Base-by-base conservation (phyloP, 2,113 vertebrate genomes). In the Bombycilla garrulus region DNA sequence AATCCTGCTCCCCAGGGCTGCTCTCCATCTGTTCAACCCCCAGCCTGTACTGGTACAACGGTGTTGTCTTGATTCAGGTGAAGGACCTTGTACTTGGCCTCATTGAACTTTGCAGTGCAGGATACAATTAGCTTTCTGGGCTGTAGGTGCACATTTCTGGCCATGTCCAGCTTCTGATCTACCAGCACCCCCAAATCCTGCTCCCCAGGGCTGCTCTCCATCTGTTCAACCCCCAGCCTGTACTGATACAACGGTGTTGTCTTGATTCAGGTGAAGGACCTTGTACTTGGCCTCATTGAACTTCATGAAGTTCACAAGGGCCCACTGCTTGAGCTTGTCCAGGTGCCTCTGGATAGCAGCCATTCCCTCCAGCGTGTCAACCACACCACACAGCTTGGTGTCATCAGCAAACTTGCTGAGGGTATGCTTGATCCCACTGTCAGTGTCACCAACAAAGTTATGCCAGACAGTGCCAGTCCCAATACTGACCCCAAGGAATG, bases 361-460 rank as follows among this genome's bases (percentile, higher is more conserved):
- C 14, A 22, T 45, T 38, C n/a, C n/a, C 22, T 18, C 14, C 48
- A 33, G 22, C 1, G 1, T 14, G 33, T 36, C 33, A 36, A 36
- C 48, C 33, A 8, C 38, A 33, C 38, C 81, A 72, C 40, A 28
- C 7, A 53, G 22, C 14, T 36, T 2, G 1, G 33, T 17, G 47
- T 22, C 67, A 62, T 11, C 57, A 38, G 38, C 4, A 12, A 33
- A 64, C n/a, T 2, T 64, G n/a, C 14, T 64, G 58, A 33, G 28
- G 28, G 6, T 38, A 18, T 0, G 0, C n/a, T n/a, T 0, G 0
- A 56, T 47, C 23, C 40, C 15, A 7, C 28, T 33, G 28, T 5
- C 40, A 25, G 12, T 17, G 78, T 23, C 58, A n/a, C 40, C 40
- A 26, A 25, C 6, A n/a, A 65, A 56, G 50, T 38, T 38, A 38